Evolutionary conservation across 2,113 vertebrate species (phyloP).

Genomic region (Sinocyclocheilus maitianheensis): DNA sequence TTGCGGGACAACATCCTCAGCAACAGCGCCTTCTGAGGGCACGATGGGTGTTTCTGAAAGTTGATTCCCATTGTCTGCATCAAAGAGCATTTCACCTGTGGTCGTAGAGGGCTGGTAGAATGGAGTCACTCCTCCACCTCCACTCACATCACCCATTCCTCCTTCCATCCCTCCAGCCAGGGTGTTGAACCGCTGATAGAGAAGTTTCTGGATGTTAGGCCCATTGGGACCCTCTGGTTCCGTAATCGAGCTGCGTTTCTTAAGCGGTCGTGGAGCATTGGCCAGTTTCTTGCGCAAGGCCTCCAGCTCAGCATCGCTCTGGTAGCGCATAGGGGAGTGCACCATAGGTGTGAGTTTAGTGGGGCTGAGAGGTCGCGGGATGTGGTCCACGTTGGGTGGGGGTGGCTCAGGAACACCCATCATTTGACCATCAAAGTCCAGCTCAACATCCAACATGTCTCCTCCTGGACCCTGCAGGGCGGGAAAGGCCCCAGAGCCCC

Average conservation of each 20-base stretch:
- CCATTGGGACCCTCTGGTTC: constrained; percentile 95
- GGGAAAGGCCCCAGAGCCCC: constrained; percentile 62
- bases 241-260: constrained; percentile 96
- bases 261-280: constrained; percentile 91
- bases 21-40: constrained; percentile 50
- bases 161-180: constrained; percentile 91
- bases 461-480: constrained; percentile 42
- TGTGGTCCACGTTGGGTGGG: constrained; percentile 79
- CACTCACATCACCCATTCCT: constrained; percentile 74
- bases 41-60: constrained; percentile 65
- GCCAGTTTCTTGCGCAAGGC: constrained; percentile 88
- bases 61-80: constrained; percentile 77
- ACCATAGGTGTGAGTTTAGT: constrained; percentile 96
- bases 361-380: constrained; percentile 94
- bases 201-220: constrained; percentile 94
- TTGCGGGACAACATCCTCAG: constrained; percentile 61
- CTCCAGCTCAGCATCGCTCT: constrained; percentile 93
- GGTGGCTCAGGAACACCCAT: constrained; percentile 30
- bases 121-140: constrained; percentile 40
- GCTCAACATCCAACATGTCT: constrained; percentile 47
- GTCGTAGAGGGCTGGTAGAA: constrained; percentile 54
- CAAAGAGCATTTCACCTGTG: constrained; percentile 40
- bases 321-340: constrained; percentile 92
- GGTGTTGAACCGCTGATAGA: constrained; percentile 97
- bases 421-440: constrained; percentile 31